These are phyloP conservation scores for Petrocephalus microphthalmus DNA, from an alignment of 2,113 vertebrate species.

Conservation along the genomic window DNA sequence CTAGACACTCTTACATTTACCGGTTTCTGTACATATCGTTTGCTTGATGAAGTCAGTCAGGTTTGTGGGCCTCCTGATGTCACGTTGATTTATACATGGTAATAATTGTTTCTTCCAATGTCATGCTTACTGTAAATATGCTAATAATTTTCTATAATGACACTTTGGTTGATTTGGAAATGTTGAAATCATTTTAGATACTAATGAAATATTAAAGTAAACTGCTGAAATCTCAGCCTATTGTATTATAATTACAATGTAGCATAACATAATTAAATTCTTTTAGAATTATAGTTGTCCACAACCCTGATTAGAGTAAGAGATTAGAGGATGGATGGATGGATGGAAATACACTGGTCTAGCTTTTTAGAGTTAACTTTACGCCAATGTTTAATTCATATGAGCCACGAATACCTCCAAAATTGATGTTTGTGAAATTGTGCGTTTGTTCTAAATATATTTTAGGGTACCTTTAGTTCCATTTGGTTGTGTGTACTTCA, in stretches of 20 bases:
- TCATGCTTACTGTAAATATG: not conserved
- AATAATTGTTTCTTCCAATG: not conserved
- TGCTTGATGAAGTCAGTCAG: not conserved
- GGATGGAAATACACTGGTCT: not conserved
- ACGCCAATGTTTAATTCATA: not conserved
- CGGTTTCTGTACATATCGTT: not conserved
- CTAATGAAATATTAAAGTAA: too few species aligned
- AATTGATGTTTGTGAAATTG: not conserved
- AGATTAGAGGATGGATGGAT: not conserved
- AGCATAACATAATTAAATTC: not conserved
- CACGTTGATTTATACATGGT: not conserved
- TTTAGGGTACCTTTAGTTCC: not conserved
- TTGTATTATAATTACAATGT: not conserved
- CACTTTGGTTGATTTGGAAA: not conserved
- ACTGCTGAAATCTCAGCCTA: not conserved
- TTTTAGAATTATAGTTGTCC: not conserved
- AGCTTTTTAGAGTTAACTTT: not conserved
- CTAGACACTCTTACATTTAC: not conserved
- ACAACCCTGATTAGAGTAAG: not conserved
- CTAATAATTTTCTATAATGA: not conserved
- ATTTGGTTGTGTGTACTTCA: not conserved
- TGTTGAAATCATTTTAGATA: not conserved
- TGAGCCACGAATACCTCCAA: not conserved
- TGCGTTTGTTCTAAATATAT: not conserved
- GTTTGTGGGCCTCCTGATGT: not conserved